Evolutionary conservation across 2,113 vertebrate species (phyloP), one percentile per base, ranked within the genome.

Genomic region (Heterotis niloticus): DNA sequence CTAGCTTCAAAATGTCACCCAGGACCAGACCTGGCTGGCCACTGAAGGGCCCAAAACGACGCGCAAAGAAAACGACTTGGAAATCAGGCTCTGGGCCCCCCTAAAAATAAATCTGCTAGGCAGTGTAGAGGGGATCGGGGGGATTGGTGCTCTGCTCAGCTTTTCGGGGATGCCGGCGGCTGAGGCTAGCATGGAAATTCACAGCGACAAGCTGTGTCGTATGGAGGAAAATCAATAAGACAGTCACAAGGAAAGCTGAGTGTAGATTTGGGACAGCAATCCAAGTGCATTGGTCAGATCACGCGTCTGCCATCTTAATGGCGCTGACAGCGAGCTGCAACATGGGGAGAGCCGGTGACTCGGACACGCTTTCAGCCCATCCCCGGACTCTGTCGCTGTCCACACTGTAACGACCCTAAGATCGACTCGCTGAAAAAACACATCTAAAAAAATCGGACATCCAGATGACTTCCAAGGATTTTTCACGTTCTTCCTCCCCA

Each of bases 281-380:
- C 96, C 93, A 93, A 98, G 93, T 93, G 90, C 95, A 98, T 98
- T 95, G 95, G 95, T 96, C 96, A 94, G 95, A 96, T 98, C 96
- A 97, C 84, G 92, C 90, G 93, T 92, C 92, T 77, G 83, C 95
- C 91, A 85, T 92, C 91, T 92, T 96, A 97, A 94, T 85, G 9
- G 93, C 73, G 57, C 87, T 97, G 97, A 98, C 97, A 99, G 95
- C 93, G 89, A 91, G 90, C 92, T 84, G 86, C 88, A 90, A 89
- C 86, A 87, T 82, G 86, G 82, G 93, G 87, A 81, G 85, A 83
- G 88, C 17, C 76, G 3, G 18, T 1, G 29, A 44, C 64, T 82
- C 83, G 83, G 82, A 83, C 64, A 73, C 71, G 82, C 79, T 85
- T 83, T 80, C 52, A 64, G 82, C 70, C 81, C 82, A 17, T 54